Conservation (phyloP, 2,888 invertebrate species). For the Cerastoderma edule region DNA sequence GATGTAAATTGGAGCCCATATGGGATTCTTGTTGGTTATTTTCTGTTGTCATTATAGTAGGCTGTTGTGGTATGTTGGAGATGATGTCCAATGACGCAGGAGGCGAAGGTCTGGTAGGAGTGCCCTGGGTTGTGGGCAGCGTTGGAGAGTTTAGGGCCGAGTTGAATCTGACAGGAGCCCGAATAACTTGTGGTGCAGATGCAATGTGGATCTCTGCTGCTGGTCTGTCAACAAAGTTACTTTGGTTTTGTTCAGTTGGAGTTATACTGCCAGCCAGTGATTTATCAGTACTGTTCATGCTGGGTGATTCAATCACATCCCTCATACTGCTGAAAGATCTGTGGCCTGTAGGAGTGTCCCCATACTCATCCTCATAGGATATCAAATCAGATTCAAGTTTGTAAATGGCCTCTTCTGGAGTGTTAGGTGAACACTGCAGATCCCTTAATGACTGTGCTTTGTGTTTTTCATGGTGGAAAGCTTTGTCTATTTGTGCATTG, state of each 20-base stretch:
- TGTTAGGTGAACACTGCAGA: constrained; percentile 38
- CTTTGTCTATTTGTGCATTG: constrained; percentile 77
- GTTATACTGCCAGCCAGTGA: constrained; percentile 9
- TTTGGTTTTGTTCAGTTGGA: constrained; percentile 33
- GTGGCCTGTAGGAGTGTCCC: constrained; percentile 52
- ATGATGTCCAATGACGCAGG: constrained; percentile 56
- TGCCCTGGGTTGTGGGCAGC: constrained; percentile 12
- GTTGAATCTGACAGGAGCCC: constrained; percentile 59
- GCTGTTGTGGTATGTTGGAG: constrained; percentile 14
- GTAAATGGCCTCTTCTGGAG: constrained; percentile 23
- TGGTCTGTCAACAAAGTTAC: constrained; percentile 65
- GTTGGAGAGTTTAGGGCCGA: constrained; percentile 9
- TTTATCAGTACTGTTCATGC: neutral
- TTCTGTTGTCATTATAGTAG: neutral
- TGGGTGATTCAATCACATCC: constrained; percentile 35
- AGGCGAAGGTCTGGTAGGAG: constrained; percentile 52
- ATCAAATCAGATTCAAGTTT: constrained; percentile 46
- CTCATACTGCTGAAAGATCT: constrained; percentile 57
- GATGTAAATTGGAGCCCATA: constrained; percentile 23
- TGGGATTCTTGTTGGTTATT: neutral
- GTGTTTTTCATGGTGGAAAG: constrained; percentile 71
- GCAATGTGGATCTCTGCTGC: constrained; percentile 65
- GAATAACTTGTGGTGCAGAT: constrained; percentile 64
- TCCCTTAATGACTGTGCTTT: constrained; percentile 55
- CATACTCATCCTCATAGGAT: constrained; percentile 51